Evolutionary conservation across 1,140 invertebrate species (phyloP).

Genomic region (Magallana gigas): DNA sequence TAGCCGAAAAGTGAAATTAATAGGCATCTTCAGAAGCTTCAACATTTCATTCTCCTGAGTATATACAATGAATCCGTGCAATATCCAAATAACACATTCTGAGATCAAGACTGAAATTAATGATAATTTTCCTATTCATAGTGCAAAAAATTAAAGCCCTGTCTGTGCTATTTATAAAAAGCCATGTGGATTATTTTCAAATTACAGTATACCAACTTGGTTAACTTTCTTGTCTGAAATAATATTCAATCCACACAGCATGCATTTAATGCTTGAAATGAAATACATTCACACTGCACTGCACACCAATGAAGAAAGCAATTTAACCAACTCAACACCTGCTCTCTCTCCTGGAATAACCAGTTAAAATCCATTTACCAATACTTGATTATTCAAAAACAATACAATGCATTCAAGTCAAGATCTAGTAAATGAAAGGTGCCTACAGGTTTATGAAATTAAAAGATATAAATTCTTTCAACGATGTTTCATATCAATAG

Average conservation of each 20-base stretch:
- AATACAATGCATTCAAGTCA: no score
- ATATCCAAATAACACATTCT: no score
- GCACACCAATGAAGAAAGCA: constrained; percentile 29
- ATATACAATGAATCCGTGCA: neutral
- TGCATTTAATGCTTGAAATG: constrained; percentile 20
- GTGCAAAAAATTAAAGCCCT: no score
- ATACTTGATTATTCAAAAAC: no score
- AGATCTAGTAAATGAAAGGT: no score
- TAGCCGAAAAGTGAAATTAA: neutral
- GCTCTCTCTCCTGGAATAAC: neutral
- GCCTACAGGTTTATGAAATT: no score
- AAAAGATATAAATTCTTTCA: no score
- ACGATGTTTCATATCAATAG: no score
- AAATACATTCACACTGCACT: neutral
- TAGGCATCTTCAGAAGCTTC: neutral
- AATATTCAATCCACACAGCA: neutral
- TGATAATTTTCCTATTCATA: no score
- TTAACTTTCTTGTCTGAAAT: neutral
- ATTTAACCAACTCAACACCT: neutral
- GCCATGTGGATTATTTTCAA: neutral
- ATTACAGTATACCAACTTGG: constrained; percentile 15
- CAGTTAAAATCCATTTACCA: no score
- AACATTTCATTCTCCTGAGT: neutral
- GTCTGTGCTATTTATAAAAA: neutral
- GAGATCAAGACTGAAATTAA: no score